Evolutionary conservation across 1,140 invertebrate species (phyloP), one percentile per base, ranked within the genome.

Genomic region (Meloidogyne floridensis): DNA sequence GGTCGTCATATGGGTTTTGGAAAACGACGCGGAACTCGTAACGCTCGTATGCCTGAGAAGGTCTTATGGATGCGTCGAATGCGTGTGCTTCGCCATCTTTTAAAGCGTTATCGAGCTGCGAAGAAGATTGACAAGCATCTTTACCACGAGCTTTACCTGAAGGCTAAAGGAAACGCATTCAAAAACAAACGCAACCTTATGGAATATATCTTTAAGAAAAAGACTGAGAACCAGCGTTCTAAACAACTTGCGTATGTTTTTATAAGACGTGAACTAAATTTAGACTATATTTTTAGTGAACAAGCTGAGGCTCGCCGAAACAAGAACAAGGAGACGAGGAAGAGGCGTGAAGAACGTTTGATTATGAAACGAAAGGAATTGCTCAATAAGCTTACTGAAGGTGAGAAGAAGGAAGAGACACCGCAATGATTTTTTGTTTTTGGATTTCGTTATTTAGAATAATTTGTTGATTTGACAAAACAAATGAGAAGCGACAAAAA

Each of bases 141-240:
- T 87, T 99, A 99, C 91, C 98, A 98, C 88, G 93, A 95, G 65
- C 92, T 99, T 87, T 99, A 99, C 93, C 95, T 98, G 94, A 99
- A 98, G 92, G 96, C 95, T 84, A 99, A 99, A 93, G 97, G 97
- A 94, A 93, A 93, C 91, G 95, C 97, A 80, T 99, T 99, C 93
- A 98, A 98, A 92, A 99, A 99, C 93, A 99, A 99, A 93, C 93
- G 98, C 91, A 95, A 98, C 4, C 92, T 99, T 13, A 99, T 99
- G 96, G 98, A 99, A 92, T 97, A 95, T 92, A 99, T 99, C 91
- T 98, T 99, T 93, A 99, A 98, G 93, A 98, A 98, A 93, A 99
- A 99, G 93, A 95, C 97, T 75, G 97, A 99, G 91, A 98, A 99
- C 90, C 94, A 94, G 82, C 94, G 98, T 91, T 93, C 95, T 85